Base-by-base conservation (phyloP, 2,888 invertebrate species). In the Thyatira batis region DNA sequence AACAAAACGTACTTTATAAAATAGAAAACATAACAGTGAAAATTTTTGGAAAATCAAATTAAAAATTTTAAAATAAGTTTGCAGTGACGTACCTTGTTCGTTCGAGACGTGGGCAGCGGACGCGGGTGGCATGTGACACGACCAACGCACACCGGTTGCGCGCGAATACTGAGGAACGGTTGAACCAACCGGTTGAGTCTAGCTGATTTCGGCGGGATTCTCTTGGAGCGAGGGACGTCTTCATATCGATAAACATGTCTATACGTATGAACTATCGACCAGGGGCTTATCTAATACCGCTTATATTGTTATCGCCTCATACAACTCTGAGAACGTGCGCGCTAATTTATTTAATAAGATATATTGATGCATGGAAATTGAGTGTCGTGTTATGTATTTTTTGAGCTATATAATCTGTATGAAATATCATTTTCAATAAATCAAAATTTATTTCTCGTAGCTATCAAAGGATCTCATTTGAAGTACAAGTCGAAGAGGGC, bases 71-170 rank as follows among this genome's bases (percentile, higher is more conserved):
- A 58, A 61, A 60, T 27, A 74, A 74, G 63, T 69, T 73, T 67
- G 51, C 65, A 70, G 55, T 63, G 61, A 82, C 84, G 76, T 83
- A 85, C 86, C 86, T 80, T 74, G 80, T 52, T 80, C 82, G 76
- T 61, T 39, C 39, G 39, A 17, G 17, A 6, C 61, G 50, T 57
- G 77, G 62, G 57, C 63, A 55, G 59, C 58, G 53, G 62, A 55
- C 53, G 69, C 65, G 65, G 77, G 58, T 61, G 79, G 74, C 86
- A 85, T 86, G 61, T 58, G 72, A 70, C n/a, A 62, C 64, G 60
- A 63, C 81, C 67, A 23, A 49, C 72, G 62, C 81, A 76, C 80
- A 82, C 85, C 78, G 82, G 81, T 80, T 77, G 77, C 85, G 80
- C 82, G 84, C 81, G 80, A 60, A 63, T 71, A 85, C 86, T 86